Base-by-base conservation (phyloP, 2,797 vertebrate species). In the Macroramphosus scolopax region DNA sequence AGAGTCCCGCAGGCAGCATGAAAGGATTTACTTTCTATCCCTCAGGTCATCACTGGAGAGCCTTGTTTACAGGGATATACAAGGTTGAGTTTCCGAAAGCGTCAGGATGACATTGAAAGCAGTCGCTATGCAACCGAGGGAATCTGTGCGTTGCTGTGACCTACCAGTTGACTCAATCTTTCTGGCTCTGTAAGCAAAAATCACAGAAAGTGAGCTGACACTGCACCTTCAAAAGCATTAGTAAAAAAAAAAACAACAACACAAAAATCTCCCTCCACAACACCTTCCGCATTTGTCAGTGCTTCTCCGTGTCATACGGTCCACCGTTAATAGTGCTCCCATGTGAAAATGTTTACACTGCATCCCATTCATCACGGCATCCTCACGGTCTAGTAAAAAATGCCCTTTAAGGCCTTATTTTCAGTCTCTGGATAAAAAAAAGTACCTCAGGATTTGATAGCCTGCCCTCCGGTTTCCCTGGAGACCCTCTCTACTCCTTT, bases 331-430 rank as follows among this genome's bases (percentile, higher is more conserved):
- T 68, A 80, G 75, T 56, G 44, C 39, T 86, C 84, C 83, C 75
- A 29, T 55, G 72, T 75, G 83, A 79, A 81, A 77, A 79, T 80
- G 71, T 82, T 81, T 77, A 72, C 75, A 63, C 61, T 42, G 37
- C 63, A 70, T 72, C 68, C 74, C 78, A 88, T 89, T 90, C 75
- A 89, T 89, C 85, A 87, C 72, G 60, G 41, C 69, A 74, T 76
- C 72, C 80, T 83, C 75, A 54, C 53, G 42, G 53, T 68, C 68
- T 68, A 70, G 82, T 69, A 77, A 76, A n/a, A 78, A 80, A 66
- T 66, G 71, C 67, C 83, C 82, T 84, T 77, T 69, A 43, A 80
- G 70, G 75, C 57, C 75, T 71, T 68, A 70, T 81, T 76, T 72
- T 62, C 60, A 58, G 17, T 41, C 54, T 72, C 43, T 43, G 55